Percentiles rank a stretch among this genome's conserved stretches.
Evolutionary conservation across 2,888 invertebrate species (phyloP).

Genomic region (Rambutsinella grinnellia): DNA sequence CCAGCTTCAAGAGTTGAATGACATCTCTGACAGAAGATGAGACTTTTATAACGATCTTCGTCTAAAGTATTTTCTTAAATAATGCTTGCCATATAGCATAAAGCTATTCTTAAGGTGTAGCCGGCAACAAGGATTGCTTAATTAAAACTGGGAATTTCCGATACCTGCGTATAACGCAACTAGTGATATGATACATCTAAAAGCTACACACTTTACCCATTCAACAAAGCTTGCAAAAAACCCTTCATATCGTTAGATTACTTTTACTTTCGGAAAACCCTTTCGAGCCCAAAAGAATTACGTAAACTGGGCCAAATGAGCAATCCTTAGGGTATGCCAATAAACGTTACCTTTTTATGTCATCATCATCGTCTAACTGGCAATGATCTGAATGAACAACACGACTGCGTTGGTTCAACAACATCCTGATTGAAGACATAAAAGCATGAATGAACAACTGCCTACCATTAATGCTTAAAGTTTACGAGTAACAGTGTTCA

Average conservation of each 20-base stretch:
- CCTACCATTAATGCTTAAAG: not conserved
- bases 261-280: slow-evolving; percentile 50
- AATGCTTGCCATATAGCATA: no score
- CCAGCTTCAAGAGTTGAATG: slow-evolving; percentile 11
- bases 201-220: no score
- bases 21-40: not conserved
- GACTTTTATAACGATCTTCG: not conserved
- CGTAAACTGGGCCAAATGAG: slow-evolving; percentile 44
- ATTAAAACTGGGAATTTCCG: no score
- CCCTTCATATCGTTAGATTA: no score
- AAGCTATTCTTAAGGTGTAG: not conserved
- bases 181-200: no score
- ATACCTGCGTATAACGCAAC: no score
- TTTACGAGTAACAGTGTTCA: no score
- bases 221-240: no score
- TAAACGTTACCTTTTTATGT: not conserved
- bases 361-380: not conserved
- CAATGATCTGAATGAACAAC: not conserved
- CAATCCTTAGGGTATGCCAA: slow-evolving; percentile 21
- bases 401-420: not conserved
- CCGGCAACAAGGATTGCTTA: not conserved
- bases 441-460: not conserved
- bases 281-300: slow-evolving; percentile 30
- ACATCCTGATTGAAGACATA: not conserved
- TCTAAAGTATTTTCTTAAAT: not conserved